Conservation (phyloP, 2,797 vertebrate species). For the Sebastes nivosus region DNA sequence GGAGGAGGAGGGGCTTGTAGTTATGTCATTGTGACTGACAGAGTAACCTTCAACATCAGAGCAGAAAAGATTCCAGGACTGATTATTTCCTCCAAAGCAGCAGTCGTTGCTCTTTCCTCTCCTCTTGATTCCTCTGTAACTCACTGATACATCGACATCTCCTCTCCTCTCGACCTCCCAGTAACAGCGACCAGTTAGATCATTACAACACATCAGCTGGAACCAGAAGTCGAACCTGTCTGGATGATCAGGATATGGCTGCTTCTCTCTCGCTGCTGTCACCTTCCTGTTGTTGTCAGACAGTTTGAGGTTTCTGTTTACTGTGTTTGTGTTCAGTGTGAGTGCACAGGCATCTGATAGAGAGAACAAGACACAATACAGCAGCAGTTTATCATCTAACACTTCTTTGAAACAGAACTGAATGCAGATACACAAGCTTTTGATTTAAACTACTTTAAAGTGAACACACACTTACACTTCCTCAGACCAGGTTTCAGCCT, state of each 20-base stretch:
- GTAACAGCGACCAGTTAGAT: not conserved
- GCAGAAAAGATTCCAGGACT: not conserved
- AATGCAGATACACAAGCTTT: not conserved
- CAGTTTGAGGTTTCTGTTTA: not conserved
- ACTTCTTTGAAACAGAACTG: not conserved
- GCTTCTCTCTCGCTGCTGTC: not conserved
- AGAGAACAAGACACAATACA: not conserved
- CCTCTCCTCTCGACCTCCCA: constrained; percentile 24
- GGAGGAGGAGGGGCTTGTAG: not conserved
- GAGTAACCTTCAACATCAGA: not conserved
- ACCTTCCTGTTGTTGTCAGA: not conserved
- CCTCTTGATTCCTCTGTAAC: constrained; percentile 8
- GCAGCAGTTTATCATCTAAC: not conserved
- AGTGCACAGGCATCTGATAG: not conserved
- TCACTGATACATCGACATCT: not conserved
- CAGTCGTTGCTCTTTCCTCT: not conserved
- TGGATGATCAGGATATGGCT: not conserved
- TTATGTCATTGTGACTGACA: not conserved
- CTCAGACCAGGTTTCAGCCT: constrained; percentile 17
- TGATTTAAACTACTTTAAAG: not conserved
- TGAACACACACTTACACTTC: constrained; percentile 29
- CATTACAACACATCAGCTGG: not conserved
- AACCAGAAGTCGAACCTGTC: not conserved
- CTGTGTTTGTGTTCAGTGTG: not conserved
- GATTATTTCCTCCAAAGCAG: not conserved